phyloP scores from a whole-genome alignment of 2,113 vertebrate species.

The Phrynocephalus versicolor region DNA sequence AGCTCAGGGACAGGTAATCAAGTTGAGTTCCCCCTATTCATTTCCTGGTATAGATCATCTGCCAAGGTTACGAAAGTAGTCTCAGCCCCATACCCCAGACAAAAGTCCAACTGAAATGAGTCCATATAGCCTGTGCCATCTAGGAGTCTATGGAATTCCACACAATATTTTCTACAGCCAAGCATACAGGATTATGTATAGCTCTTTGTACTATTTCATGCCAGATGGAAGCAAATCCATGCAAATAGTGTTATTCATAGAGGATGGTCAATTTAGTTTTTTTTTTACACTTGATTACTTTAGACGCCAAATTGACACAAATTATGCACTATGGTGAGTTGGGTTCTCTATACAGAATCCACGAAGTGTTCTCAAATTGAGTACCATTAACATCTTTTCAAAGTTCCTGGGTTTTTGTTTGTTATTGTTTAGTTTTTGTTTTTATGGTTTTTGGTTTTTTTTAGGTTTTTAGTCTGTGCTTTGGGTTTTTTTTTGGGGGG shows the following conservation, averaged over 20 bases:
- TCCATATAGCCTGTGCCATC: no score
- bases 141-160: not conserved
- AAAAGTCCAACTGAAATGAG: no score
- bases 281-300: not conserved
- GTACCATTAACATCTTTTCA: not conserved
- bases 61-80: no score
- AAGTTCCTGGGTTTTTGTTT: not conserved
- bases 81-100: no score
- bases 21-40: no score
- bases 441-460: no score
- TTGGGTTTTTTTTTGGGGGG: no score
- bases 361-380: rapidly evolving
- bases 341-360: rapidly evolving
- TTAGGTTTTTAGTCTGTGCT: no score
- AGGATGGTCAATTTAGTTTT: not conserved
- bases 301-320: not conserved
- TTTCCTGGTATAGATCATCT: no score
- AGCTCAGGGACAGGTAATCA: no score
- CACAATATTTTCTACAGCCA: not conserved
- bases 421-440: no score
- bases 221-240: not conserved
- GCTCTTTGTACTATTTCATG: not conserved
- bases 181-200: not conserved
- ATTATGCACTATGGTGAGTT: not conserved
- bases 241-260: not conserved